A percentile compares a stretch with the other conserved stretches of the same genome.
These are phyloP conservation scores for Siphlonurus alternatus DNA, from an alignment of 2,888 invertebrate species.

Conservation along the genomic window DNA sequence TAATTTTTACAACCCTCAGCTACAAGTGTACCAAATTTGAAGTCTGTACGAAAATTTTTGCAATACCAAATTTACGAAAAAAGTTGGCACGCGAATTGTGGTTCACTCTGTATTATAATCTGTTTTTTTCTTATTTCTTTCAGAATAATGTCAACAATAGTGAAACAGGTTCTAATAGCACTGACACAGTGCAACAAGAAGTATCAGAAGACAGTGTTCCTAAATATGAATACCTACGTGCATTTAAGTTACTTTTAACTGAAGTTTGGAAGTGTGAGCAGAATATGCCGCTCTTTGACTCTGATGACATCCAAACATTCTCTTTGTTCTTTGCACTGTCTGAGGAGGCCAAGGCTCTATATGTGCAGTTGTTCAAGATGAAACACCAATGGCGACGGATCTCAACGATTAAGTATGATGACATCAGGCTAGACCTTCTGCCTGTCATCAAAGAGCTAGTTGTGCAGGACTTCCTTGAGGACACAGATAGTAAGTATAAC, in stretches of 20 bases:
- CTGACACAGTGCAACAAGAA: no score
- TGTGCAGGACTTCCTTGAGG: neutral
- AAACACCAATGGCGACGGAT: neutral
- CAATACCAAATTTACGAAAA: no score
- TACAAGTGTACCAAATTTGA: no score
- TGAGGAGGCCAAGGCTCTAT: neutral
- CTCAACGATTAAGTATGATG: neutral
- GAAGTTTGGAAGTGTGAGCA: neutral
- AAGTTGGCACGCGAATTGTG: no score
- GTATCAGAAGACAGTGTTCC: neutral
- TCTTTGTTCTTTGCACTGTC: neutral
- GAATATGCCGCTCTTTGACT: neutral
- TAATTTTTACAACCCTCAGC: no score
- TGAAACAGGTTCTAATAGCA: no score
- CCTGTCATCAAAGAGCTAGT: neutral
- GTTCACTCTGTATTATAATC: no score
- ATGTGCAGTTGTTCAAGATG: neutral
- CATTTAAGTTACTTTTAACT: neutral
- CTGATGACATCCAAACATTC: neutral
- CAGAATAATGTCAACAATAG: no score
- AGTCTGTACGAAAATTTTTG: no score
- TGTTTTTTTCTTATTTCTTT: no score
- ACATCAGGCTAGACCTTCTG: neutral
- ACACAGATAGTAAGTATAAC: neutral
- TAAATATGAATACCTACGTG: neutral